Conservation (phyloP, 1,140 invertebrate species). For the Tetranychus urticae region DNA sequence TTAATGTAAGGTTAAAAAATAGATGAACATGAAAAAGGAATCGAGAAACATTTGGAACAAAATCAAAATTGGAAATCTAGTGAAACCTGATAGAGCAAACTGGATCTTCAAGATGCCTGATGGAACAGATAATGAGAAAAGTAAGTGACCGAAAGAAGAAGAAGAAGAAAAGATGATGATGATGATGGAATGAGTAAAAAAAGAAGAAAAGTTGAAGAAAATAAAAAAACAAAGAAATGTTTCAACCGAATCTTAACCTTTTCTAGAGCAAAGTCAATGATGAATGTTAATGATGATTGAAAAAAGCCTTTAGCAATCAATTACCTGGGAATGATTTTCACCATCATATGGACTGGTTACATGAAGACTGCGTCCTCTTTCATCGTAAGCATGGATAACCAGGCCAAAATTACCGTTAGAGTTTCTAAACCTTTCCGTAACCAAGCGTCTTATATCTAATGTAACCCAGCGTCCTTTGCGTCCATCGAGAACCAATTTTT, state of each 20-base stretch:
- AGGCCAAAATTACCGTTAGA: constrained; percentile 44
- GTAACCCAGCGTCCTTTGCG: constrained; percentile 38
- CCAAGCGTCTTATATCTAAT: constrained; percentile 45
- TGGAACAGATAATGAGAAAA: background rate
- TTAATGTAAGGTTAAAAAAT: background rate
- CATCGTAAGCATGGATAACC: constrained; percentile 34
- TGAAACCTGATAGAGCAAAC: background rate
- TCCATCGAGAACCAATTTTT: constrained; percentile 7
- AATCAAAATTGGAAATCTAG: background rate
- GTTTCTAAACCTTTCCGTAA: constrained; percentile 44
- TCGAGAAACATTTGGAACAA: background rate
- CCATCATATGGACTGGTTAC: constrained; percentile 19
- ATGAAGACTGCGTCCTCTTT: constrained; percentile 16
- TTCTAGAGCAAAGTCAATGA: background rate
- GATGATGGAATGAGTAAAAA: background rate
- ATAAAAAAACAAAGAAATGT: background rate
- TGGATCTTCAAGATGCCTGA: background rate
- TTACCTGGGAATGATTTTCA: constrained; percentile 6
- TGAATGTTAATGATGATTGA: background rate
- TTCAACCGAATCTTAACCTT: background rate
- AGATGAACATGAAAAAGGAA: background rate
- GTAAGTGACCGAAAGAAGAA: background rate
- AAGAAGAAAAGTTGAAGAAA: background rate
- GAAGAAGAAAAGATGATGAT: background rate
- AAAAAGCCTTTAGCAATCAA: background rate